A percentile compares a stretch with the other conserved stretches of the same genome.
These are phyloP conservation scores for Invenusta paracnida DNA, from an alignment of 2,888 invertebrate species.

Conservation along the genomic window DNA sequence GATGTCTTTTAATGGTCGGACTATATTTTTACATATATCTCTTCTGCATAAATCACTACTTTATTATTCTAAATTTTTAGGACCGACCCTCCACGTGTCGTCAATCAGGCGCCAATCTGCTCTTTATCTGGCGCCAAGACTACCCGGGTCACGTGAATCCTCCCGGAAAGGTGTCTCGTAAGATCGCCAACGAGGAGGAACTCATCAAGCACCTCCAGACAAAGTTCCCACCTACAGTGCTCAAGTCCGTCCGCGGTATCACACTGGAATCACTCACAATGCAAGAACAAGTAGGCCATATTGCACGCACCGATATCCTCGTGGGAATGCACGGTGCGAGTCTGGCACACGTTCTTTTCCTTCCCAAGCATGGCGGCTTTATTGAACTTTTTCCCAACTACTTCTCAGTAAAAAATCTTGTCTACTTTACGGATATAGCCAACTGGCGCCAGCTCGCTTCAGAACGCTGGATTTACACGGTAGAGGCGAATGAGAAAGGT, in stretches of 20 bases:
- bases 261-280: constrained; percentile 54
- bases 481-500: not conserved
- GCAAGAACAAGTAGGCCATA: constrained; percentile 51
- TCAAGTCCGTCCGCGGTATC: constrained; percentile 45
- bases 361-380: constrained; percentile 53
- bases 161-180: constrained; percentile 52
- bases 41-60: no score
- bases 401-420: constrained; percentile 49
- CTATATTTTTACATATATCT: no score
- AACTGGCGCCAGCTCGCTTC: constrained; percentile 55
- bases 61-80: no score
- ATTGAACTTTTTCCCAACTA: constrained; percentile 55
- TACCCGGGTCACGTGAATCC: constrained; percentile 59
- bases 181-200: constrained; percentile 56
- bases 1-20: no score
- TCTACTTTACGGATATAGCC: constrained; percentile 52
- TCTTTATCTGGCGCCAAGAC: constrained; percentile 56
- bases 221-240: not conserved
- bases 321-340: constrained; percentile 60
- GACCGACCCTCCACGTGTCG: no score
- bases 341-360: constrained; percentile 54
- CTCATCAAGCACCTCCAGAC: constrained; percentile 49
- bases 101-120: no score
- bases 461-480: constrained; percentile 53
- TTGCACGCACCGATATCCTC: constrained; percentile 54